Evolutionary conservation across 2,797 vertebrate species (phyloP), one percentile per base, ranked within the genome.

Genomic region (Mormyrus proboscirostris): DNA sequence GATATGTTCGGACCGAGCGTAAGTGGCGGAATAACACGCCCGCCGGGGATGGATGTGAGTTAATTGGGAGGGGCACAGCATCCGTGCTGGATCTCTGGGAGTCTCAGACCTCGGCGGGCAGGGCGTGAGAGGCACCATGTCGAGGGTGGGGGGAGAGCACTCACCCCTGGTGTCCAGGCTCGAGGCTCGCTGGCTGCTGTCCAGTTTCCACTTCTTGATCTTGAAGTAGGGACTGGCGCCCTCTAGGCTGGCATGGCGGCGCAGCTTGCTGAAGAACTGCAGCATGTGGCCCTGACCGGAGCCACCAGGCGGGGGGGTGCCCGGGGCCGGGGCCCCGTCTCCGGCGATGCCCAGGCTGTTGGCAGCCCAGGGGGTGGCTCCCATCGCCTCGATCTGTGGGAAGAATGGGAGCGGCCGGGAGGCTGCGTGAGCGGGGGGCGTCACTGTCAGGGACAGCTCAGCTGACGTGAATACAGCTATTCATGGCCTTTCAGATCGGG

Each of bases 201-300:
- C 98, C 92, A 99, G 94, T 91, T 98, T 99, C 98, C 98, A 99
- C 91, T 97, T 98, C 94, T 98, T 99, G 94, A 99, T 98, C 93
- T 96, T 98, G 94, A 99, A 97, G 94, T 99, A 99, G 22, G 98
- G 98, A 92, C 98, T 99, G 90, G 98, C 96, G 5, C 98, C 97
- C 0, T 99, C 98, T 92, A 99, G 95, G 93, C 98, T 99, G 90
- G 98, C 97, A 0, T 99, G 97, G 84, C 98, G 97, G 2, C 98
- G 95, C 92, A 99, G 95, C 91, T 98, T 97, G 57, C 96, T 97
- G 92, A 99, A 96, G 95, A 99, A 98, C 91, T 99, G 98, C 91
- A 97, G 94, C 89, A 99, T 93, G 0, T 97, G 93, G 57, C 97
- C 97, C 38, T 96, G 94, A 3, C 93, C 84, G 41, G 76, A 59